phyloP scores from a whole-genome alignment of 2,888 invertebrate species.

The Philereme transversata region DNA sequence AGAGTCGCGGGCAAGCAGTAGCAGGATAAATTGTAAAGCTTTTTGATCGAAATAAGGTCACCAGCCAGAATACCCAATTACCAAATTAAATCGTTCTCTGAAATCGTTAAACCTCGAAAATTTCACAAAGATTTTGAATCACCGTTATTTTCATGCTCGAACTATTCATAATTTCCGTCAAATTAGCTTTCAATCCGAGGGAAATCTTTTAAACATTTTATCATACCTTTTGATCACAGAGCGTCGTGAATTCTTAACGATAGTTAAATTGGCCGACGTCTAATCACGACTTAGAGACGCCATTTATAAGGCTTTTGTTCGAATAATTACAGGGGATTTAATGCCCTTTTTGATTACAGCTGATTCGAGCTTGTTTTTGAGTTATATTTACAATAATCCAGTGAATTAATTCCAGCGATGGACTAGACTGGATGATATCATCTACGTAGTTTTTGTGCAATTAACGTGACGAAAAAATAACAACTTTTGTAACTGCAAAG shows the following conservation, averaged over 20 bases:
- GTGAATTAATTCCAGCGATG: too few relatives aligned
- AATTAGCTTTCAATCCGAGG: slow-evolving; percentile 20
- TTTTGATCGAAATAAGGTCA: neutral
- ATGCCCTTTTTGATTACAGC: slow-evolving; percentile 14
- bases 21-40: too few relatives aligned
- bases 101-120: slow-evolving; percentile 7
- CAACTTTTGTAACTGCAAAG: too few relatives aligned
- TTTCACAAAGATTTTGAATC: slow-evolving; percentile 16
- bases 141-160: slow-evolving; percentile 21
- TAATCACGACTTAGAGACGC: slow-evolving; percentile 26
- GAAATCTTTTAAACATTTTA: slow-evolving; percentile 26
- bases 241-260: slow-evolving; percentile 27
- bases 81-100: slow-evolving; percentile 1
- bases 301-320: slow-evolving; percentile 21
- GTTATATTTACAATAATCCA: slow-evolving; percentile 4
- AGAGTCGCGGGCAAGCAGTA: too few relatives aligned
- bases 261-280: slow-evolving; percentile 27
- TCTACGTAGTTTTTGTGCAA: too few relatives aligned
- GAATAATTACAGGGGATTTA: slow-evolving; percentile 23
- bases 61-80: slow-evolving; percentile 10
- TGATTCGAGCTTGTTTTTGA: slow-evolving; percentile 9
- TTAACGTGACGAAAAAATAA: too few relatives aligned
- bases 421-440: too few relatives aligned
- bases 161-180: slow-evolving; percentile 27
- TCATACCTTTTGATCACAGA: slow-evolving; percentile 22